Base-by-base conservation (phyloP, 2,797 vertebrate genomes). In the Gallirallus australis region DNA sequence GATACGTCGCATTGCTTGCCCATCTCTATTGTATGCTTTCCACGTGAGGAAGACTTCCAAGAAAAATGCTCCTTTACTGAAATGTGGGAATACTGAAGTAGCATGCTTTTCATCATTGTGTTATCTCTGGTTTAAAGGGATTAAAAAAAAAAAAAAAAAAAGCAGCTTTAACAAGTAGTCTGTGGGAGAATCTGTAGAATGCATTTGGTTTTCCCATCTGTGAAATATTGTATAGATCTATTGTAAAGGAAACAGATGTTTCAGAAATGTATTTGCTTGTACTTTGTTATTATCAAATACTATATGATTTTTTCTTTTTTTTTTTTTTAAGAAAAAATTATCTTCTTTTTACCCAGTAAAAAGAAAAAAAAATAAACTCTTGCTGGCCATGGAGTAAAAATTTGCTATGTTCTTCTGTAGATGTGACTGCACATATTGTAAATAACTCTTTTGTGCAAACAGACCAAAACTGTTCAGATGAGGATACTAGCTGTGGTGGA, bases 171-270 rank as follows among this genome's bases (percentile, higher is more conserved):
- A 94, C 35, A 65, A 65, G 69, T 93, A 96, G 82, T 93, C 89
- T 89, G 56, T 69, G 77, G 84, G 84, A 81, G 70, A 91, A 86
- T 86, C 70, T 82, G 83, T 96, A 87, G 86, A 71, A 78, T 84
- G 90, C 56, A 42, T 94, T 93, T 7, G 52, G 84, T 91, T 90
- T 88, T 96, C 91, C 92, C 78, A 57, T 91, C 61, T 96, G 95
- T 96, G 93, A 97, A 96, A 97, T 96, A 94, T 23, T 97, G 90
- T 97, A 96, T 95, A 97, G 93, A 81, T 81, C 89, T 95, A 94
- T 60, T 97, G 91, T 97, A 96, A 97, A 97, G 86, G 81, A 93
- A 96, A 96, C 81, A 85, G 50, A 94, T 91, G 87, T 97, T 97
- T 97, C 89, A 95, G 79, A 97, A 96, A 85, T 90, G 94, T 95